Percentiles rank a stretch among this genome's conserved stretches.
phyloP scores from a whole-genome alignment of 2,113 vertebrate species.

The Neodontobutis hainanensis region DNA sequence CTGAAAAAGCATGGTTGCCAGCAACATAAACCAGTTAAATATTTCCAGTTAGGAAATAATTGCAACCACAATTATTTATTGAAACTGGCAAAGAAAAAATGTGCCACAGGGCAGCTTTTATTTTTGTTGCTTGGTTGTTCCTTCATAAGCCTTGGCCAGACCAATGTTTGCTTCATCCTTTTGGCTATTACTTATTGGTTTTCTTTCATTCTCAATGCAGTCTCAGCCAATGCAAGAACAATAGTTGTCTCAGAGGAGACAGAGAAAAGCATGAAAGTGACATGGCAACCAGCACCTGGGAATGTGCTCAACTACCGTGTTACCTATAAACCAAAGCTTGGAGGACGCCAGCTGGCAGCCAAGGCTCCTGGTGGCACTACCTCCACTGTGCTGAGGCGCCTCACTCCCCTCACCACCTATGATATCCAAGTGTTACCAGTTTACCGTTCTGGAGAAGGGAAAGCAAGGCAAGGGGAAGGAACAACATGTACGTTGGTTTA shows the following conservation, averaged over 20 bases:
- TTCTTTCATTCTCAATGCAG: conserved; percentile 65
- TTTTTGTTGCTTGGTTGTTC: background rate
- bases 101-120: conserved; percentile 28
- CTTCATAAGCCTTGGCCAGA: background rate
- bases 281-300: conserved; percentile 90
- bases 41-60: conserved; percentile 24
- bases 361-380: conserved; percentile 85
- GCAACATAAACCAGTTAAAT: conserved; percentile 49
- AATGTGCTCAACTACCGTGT: conserved; percentile 91
- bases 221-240: conserved; percentile 82
- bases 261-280: conserved; percentile 89
- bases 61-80: conserved; percentile 52
- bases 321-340: conserved; percentile 84
- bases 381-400: conserved; percentile 84
- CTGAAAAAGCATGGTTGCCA: conserved; percentile 53
- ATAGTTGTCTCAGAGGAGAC: conserved; percentile 90
- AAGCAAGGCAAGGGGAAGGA: conserved; percentile 89
- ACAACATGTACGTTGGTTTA: conserved; percentile 86
- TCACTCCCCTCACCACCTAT: conserved; percentile 89
- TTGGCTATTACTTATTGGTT: no score
- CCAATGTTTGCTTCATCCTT: no score
- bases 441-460: conserved; percentile 90
- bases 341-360: conserved; percentile 86
- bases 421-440: conserved; percentile 89
- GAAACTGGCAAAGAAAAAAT: conserved; percentile 45